A percentile compares a stretch with the other conserved stretches of the same genome.
Evolutionary conservation across 2,113 vertebrate genomes (phyloP).

Genomic region (Prietella phreatophila): DNA sequence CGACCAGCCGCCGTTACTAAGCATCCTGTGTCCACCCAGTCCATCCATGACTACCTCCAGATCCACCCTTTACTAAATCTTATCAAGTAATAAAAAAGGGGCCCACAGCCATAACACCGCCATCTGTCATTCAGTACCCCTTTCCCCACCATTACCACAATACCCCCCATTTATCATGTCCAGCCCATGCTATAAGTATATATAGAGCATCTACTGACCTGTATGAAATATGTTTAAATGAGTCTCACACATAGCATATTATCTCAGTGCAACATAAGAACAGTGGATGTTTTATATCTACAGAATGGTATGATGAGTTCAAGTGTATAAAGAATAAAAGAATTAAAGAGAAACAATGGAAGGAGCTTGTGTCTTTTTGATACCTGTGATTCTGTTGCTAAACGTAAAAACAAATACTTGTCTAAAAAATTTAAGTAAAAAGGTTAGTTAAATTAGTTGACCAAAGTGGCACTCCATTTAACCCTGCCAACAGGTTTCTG

Average conservation of each 20-base stretch:
- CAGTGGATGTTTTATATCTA: conserved; percentile 18
- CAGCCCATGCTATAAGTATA: not conserved
- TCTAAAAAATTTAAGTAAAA: not conserved
- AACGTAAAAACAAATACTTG: not conserved
- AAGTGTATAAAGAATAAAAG: not conserved
- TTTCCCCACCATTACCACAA: not conserved
- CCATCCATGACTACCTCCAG: not conserved
- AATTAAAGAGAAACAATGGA: conserved; percentile 5
- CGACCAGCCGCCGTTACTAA: not conserved
- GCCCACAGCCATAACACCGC: not conserved
- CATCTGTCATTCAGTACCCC: not conserved
- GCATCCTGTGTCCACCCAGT: not conserved
- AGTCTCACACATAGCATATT: not conserved
- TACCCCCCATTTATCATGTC: not conserved
- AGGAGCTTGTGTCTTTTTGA: conserved; percentile 14
- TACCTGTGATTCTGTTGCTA: conserved; percentile 17
- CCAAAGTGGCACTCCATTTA: no score
- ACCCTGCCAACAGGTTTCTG: not conserved
- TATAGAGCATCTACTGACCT: not conserved
- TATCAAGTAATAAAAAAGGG: no score
- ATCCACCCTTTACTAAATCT: conserved; percentile 18
- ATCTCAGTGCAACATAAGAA: not conserved
- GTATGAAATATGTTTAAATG: not conserved
- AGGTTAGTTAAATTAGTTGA: not conserved
- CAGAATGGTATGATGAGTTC: conserved; percentile 4